These are phyloP conservation scores for Lagothrix lagotricha DNA, from an alignment of 2,797 vertebrate genomes.

Conservation along the genomic window DNA sequence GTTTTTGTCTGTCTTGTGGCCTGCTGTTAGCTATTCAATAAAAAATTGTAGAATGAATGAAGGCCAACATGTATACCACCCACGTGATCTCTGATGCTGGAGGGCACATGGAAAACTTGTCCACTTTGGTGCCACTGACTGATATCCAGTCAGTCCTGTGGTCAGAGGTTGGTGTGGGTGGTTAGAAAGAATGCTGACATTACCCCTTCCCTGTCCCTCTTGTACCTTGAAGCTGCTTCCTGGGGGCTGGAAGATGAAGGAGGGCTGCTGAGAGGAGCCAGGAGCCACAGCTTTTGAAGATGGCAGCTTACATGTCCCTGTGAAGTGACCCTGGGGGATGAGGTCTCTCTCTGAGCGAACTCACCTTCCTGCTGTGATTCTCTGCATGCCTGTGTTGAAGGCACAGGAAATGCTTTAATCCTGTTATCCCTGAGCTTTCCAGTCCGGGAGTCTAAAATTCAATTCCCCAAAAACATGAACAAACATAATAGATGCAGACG, in stretches of 20 bases:
- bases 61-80: neutral
- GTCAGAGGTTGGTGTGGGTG: too few relatives aligned
- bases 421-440: conserved; percentile 83
- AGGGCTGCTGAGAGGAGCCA: neutral
- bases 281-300: neutral
- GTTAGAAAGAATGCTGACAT: neutral
- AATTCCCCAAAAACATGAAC: conserved; percentile 77
- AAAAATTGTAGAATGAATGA: neutral
- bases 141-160: neutral
- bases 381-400: conserved; percentile 73
- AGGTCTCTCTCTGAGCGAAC: neutral
- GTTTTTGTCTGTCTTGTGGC: neutral
- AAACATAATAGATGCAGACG: conserved; percentile 64
- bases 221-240: neutral
- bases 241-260: neutral
- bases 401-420: conserved; percentile 76
- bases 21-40: neutral
- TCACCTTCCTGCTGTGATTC: neutral
- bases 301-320: conserved; percentile 38
- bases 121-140: neutral
- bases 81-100: neutral
- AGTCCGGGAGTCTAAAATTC: conserved; percentile 80
- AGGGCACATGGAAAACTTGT: neutral
- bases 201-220: too few relatives aligned
- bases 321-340: neutral